Evolutionary conservation across 1,140 invertebrate genomes (phyloP), one percentile per base, ranked within the genome.

Genomic region (Cyclina sinensis): DNA sequence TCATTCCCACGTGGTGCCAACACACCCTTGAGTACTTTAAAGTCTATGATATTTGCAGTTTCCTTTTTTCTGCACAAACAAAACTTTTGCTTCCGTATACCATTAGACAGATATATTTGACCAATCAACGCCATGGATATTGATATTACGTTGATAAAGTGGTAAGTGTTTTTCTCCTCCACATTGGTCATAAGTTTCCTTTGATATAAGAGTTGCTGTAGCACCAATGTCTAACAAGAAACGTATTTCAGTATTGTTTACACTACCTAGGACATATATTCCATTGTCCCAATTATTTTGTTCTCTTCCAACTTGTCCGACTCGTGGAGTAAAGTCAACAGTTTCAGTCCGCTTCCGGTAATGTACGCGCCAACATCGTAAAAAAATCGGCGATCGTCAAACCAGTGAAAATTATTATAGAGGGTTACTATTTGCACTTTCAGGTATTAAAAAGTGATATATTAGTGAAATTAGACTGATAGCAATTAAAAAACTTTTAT

Each of bases 141-240:
- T 43, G 14, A 78, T n/a, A 9, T 59, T 82, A 5, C 27, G 9
- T 0, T 32, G 12, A 21, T 59, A n/a, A 18, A 37, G 24, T 62
- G 57, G 27, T 7, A 37, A 37, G 24, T 14, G 1, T 12, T 12
- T 0, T 35, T 82, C 27, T 78, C 70, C 70, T 37, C 24, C 24
- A 27, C 54, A 81, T 14, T 37, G 46, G 1, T 81, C 35, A 39
- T 57, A 81, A 59, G 79, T 59, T 57, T 57, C 54, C 37, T 81
- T 81, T 16, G 79, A 81, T 21, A 81, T 81, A 4, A 57, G 27
- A 18, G 79, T 30, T n/a, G n/a, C 11, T 5, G 79, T 81, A 37
- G 79, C 48, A 30, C 79, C 54, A 39, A 48, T 81, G 48, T 59
- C 79, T 4, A 78, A 14, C 24, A 78, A 27, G 27, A 78, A 51